Evolutionary conservation across 2,113 vertebrate genomes (phyloP).

Genomic region (Galbula dea): DNA sequence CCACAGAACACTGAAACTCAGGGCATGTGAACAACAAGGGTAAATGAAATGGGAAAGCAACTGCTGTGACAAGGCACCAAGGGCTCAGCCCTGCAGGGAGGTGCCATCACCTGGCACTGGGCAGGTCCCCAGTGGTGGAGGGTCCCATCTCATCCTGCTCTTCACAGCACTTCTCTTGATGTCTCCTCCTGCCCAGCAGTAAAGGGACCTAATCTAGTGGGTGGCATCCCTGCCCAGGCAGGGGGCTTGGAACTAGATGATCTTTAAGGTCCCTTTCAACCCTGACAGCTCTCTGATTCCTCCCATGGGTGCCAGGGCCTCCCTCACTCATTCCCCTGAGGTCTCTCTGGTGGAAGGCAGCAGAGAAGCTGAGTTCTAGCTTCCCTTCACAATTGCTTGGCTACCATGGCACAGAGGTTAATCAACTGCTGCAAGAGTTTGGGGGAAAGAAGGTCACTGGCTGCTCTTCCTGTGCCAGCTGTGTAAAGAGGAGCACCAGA

Average conservation of each 20-base stretch:
- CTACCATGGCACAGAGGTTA: not conserved
- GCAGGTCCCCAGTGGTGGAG: not conserved
- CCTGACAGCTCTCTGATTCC: too few species aligned
- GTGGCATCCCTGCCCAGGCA: too few species aligned
- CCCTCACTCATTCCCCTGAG: fast-evolving
- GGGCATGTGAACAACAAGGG: slow-evolving; percentile 45
- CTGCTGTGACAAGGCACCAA: not conserved
- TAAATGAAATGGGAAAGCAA: slow-evolving; percentile 43
- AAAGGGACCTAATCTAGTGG: too few species aligned
- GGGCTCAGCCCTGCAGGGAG: not conserved
- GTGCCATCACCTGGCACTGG: not conserved
- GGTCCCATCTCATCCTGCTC: not conserved
- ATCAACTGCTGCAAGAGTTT: not conserved
- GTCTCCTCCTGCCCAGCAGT: not conserved
- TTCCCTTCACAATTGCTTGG: not conserved
- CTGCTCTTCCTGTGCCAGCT: not conserved
- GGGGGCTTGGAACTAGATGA: too few species aligned
- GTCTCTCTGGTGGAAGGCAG: not conserved
- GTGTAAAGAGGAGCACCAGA: not conserved
- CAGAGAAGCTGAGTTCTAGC: fast-evolving
- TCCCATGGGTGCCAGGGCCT: not conserved
- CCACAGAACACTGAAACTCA: slow-evolving; percentile 41
- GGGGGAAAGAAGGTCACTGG: not conserved
- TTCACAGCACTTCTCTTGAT: fast-evolving
- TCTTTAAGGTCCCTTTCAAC: too few species aligned